Evolutionary conservation across 2,113 vertebrate species (phyloP).

Genomic region (Hippocampus zosterae): DNA sequence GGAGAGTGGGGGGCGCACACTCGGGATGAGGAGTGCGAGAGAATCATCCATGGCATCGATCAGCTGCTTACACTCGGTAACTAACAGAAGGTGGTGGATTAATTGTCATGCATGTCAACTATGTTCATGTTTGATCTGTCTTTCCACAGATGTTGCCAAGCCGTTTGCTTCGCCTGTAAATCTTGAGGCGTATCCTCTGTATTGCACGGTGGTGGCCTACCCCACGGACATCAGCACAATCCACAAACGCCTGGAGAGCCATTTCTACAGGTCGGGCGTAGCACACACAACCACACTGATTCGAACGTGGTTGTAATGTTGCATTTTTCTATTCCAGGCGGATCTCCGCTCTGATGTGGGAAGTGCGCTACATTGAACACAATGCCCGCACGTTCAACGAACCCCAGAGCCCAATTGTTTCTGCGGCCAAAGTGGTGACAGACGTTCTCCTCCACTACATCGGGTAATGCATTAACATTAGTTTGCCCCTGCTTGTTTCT

Average conservation of each 20-base stretch:
- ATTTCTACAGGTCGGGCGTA: slow-evolving; percentile 84
- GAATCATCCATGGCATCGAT: slow-evolving; percentile 85
- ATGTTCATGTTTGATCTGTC: slow-evolving; percentile 5
- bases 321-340: slow-evolving; percentile 71
- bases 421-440: slow-evolving; percentile 91
- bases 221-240: slow-evolving; percentile 93
- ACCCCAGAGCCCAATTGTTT: slow-evolving; percentile 93
- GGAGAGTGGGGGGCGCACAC: slow-evolving; percentile 92
- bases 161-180: slow-evolving; percentile 89
- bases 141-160: slow-evolving; percentile 85
- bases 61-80: slow-evolving; percentile 89
- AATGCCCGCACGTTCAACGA: slow-evolving; percentile 97
- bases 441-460: slow-evolving; percentile 93
- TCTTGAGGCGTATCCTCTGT: slow-evolving; percentile 91
- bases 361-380: slow-evolving; percentile 96
- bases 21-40: slow-evolving; percentile 89
- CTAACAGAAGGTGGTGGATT: background rate
- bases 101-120: background rate
- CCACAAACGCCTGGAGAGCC: slow-evolving; percentile 88
- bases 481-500: background rate
- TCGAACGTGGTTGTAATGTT: background rate
- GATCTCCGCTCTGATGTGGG: slow-evolving; percentile 98
- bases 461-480: slow-evolving; percentile 68
- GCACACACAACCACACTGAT: background rate
- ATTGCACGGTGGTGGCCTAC: slow-evolving; percentile 95